Evolutionary conservation across 1,140 invertebrate species (phyloP).

Genomic region (Drosophila azteca): DNA sequence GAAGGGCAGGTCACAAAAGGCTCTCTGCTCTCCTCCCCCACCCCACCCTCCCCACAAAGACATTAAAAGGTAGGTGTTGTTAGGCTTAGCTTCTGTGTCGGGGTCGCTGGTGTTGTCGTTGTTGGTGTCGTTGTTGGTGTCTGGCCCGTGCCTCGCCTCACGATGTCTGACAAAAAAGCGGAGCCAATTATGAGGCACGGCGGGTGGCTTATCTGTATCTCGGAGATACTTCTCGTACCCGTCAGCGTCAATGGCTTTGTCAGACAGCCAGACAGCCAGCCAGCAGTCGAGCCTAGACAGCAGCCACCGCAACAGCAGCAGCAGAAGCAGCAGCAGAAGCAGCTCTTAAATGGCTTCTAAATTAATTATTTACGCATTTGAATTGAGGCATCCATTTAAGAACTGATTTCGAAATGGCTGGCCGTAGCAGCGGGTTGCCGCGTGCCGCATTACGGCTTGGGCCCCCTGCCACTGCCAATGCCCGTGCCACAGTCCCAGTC

Average conservation of each 20-base stretch:
- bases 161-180: too few relatives aligned
- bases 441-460: slow-evolving; percentile 57
- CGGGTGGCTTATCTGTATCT: slow-evolving; percentile 70
- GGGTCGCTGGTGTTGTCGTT: too few relatives aligned
- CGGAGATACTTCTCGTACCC: slow-evolving; percentile 12
- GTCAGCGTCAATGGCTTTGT: slow-evolving; percentile 38
- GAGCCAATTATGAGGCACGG: slow-evolving; percentile 63
- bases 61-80: too few relatives aligned
- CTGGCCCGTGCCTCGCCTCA: too few relatives aligned
- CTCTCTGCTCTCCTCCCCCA: too few relatives aligned
- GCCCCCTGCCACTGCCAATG: background rate
- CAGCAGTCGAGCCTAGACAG: slow-evolving; percentile 3
- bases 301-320: slow-evolving; percentile 2
- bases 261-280: slow-evolving; percentile 4
- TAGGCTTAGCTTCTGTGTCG: too few relatives aligned
- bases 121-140: too few relatives aligned
- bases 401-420: slow-evolving; percentile 78
- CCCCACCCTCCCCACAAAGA: too few relatives aligned
- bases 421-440: slow-evolving; percentile 40
- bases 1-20: too few relatives aligned
- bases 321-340: slow-evolving; percentile 11
- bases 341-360: slow-evolving; percentile 75
- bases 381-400: slow-evolving; percentile 74
- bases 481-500: too few relatives aligned
- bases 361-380: slow-evolving; percentile 80